Evolutionary conservation across 2,888 invertebrate genomes (phyloP), one percentile per base, ranked within the genome.

Genomic region (Oxyscelio sp.): DNA sequence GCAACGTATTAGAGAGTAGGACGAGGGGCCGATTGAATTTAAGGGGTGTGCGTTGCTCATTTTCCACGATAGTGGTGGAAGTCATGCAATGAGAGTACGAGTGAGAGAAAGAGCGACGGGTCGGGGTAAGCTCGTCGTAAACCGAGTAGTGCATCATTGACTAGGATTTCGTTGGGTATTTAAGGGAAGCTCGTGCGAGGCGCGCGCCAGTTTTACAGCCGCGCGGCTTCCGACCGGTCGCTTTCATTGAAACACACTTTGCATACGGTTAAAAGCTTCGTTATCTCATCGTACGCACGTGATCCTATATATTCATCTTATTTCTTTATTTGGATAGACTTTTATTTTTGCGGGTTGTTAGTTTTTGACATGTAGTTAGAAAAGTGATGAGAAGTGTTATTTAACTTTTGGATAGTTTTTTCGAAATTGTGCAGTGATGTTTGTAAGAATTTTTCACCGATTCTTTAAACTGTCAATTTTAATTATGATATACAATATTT

Each of bases 151-250:
- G 80, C 85, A 85, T 85, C 85, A 85, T 81, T 80, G 85, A 81
- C 85, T 81, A 85, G 80, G 77, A 77, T 78, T 81, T 85, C 85
- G 85, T 77, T 77, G 80, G 79, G 86, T 86, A 86, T 86, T 86
- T 86, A 86, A 86, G 85, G 82, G 85, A 79, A 83, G 83, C 77
- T 86, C 83, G 74, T 79, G 74, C 79, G 79, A 84, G 85, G 77
- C 80, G 79, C 82, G 70, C 84, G 86, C 82, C 86, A 86, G 86
- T 84, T 86, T 73, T 79, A 84, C 82, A 77, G 75, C 75, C 86
- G 82, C 84, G 70, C 79, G 75, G 77, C 82, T 75, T 75, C 79
- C 56, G 84, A 77, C 66, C 75, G 79, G 84, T 75, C 73, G 80
- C 38, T 75, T 78, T 56, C 68, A 61, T 75, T 75, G 58, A 74